Base-by-base conservation (phyloP, 1,140 invertebrate species). In the Conus betulinus region DNA sequence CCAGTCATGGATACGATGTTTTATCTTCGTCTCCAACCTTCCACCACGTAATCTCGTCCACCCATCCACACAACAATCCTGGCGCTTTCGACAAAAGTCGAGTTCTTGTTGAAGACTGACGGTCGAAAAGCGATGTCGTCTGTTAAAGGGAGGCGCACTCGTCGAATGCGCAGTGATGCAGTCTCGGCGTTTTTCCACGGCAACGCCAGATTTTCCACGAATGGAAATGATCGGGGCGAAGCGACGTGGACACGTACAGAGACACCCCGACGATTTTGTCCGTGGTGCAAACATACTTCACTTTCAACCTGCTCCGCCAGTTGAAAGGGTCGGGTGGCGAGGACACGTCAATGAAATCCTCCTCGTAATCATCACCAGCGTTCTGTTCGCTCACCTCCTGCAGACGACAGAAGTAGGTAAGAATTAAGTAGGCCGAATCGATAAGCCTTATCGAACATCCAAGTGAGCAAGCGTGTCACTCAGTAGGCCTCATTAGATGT, bases 121-220 rank as follows among this genome's bases (percentile, higher is more conserved):
- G 88, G 88, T 27, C 88, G 51, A 60, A 88, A 88, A 13, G 82
- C 88, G 20, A 88, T 39, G 83, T 88, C 88, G 57, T 88, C 88
- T n/a, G 83, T 23, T 6, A 88, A 17, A 15, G 71, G 52, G 57
- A 88, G 6, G 84, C 78, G 51, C 17, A 88, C 83, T 76, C 52
- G 53, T 27, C 88, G 83, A 5, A 82, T 67, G 11, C 57, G 78
- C 78, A 57, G 60, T 25, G 55, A 25, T 3, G n/a, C 6, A 5
- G 13, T 13, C 4, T 78, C 67, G 8, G 8, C 51, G 20, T 71
- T 39, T n/a, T n/a, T 39, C 85, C 60, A n/a, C 51, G 17, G 27
- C 55, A 74, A 67, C 85, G 76, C 60, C 78, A 85, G 39, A 71
- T n/a, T 71, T 74, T 39, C 10, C 63, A 53, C 67, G 27, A 74